A percentile compares a stretch with the other conserved stretches of the same genome.
phyloP scores from a whole-genome alignment of 2,888 invertebrate genomes.

The Cactoblastis cactorum region DNA sequence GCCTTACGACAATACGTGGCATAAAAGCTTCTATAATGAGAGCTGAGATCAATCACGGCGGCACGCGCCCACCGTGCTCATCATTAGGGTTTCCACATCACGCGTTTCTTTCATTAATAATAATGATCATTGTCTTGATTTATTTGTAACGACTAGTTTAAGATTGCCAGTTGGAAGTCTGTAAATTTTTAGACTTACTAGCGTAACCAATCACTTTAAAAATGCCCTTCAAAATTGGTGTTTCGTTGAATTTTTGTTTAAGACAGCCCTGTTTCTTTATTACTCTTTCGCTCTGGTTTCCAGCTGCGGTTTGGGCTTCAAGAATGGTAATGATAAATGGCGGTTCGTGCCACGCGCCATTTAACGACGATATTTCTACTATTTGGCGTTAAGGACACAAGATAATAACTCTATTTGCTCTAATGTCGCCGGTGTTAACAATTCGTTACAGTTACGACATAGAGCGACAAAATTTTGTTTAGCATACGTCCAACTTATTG shows the following conservation, averaged over 20 bases:
- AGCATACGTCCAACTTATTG: slow-evolving; percentile 33
- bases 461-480: slow-evolving; percentile 37
- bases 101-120: not conserved
- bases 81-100: slow-evolving; percentile 27
- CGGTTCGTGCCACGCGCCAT: slow-evolving; percentile 28
- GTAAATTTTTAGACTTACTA: no score
- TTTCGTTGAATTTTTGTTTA: slow-evolving; percentile 12
- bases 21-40: slow-evolving; percentile 46
- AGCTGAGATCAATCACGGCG: slow-evolving; percentile 49
- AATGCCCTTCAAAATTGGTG: not conserved
- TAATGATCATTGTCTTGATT: slow-evolving; percentile 1
- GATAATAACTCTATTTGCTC: slow-evolving; percentile 43
- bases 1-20: slow-evolving; percentile 23
- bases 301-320: slow-evolving; percentile 29
- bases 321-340: slow-evolving; percentile 32
- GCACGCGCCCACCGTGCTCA: slow-evolving; percentile 47
- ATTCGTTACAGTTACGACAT: slow-evolving; percentile 54
- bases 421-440: slow-evolving; percentile 41
- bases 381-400: slow-evolving; percentile 30
- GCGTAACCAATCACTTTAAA: not conserved
- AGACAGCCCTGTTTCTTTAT: slow-evolving; percentile 36
- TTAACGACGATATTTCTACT: slow-evolving; percentile 27
- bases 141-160: not conserved
- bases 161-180: slow-evolving; percentile 2
- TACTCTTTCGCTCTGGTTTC: slow-evolving; percentile 36